Evolutionary conservation across 2,113 vertebrate species (phyloP), one percentile per base, ranked within the genome.

Genomic region (Apeltes quadracus): DNA sequence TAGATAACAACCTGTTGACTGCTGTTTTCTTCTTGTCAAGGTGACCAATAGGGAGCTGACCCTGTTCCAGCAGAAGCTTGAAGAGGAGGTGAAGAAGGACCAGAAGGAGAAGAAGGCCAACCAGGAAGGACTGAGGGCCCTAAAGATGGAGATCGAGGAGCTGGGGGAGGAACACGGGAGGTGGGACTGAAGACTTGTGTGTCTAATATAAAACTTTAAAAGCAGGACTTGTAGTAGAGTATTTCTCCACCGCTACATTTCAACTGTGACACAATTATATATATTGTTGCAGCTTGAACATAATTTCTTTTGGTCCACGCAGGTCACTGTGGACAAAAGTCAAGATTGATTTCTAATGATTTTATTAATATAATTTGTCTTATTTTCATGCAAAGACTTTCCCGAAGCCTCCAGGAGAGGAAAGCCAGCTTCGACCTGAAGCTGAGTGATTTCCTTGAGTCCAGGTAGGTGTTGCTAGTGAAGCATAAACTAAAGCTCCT

Each of bases 31-130:
- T 64, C 5, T 53, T 3, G 7, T 81, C 2, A 85, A 98, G 96
- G 91, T 96, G 41, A 95, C 93, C 72, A 92, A 95, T 71, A 94
- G 85, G 14, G 97, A 98, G 88, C 92, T 97, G 84, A 64, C 76
- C 5, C 90, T 95, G 91, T 93, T 98, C 65, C 93, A 95, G 46
- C 91, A 95, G 63, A 95, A 95, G 69, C 87, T 96, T 48, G 95
- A 98, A 53, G 73, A 91, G 20, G 94, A 96, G 53, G 76, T 94
- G 54, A 95, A 93, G 78, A 96, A 93, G 66, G 96, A 96, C 92
- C 96, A 96, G 71, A 94, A 95, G 70, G 96, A 98, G 83, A 98
- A 96, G 83, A 96, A 93, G 43, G 94, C 95, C 73, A 94, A 93
- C 43, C 93, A 96, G 78, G 95, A 97, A 18, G 92, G 62, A 5